phyloP scores from a whole-genome alignment of 23 tunicate species.

The Ciona savignyi region DNA sequence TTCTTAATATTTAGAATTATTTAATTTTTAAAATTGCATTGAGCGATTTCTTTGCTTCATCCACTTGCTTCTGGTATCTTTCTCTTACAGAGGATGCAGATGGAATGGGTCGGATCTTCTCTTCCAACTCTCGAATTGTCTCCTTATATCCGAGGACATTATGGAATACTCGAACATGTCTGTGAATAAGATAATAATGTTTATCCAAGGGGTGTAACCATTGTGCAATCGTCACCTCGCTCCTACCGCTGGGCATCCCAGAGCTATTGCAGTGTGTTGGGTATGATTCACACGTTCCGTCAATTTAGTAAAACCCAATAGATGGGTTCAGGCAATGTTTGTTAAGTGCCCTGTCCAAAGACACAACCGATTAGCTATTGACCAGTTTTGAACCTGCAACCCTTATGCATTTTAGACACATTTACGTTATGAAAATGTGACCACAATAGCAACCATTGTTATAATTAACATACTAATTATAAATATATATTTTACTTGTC shows the following conservation, averaged over 20 bases:
- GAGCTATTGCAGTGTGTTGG: too few species aligned
- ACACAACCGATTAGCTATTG: too few species aligned
- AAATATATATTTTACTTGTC: conserved; percentile 42
- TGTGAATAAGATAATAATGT: conserved; percentile 1
- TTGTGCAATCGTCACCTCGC: too few species aligned
- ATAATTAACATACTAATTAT: not conserved
- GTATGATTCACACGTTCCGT: too few species aligned
- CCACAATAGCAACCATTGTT: not conserved
- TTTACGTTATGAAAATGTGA: too few species aligned
- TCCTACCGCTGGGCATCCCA: too few species aligned
- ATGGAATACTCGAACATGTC: conserved; percentile 71
- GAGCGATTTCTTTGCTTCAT: conserved; percentile 34
- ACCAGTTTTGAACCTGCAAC: too few species aligned
- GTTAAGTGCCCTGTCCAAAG: too few species aligned
- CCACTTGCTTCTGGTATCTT: conserved; percentile 32
- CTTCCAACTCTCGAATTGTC: conserved; percentile 49
- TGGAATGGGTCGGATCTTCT: conserved; percentile 19
- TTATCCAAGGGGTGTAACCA: not conserved
- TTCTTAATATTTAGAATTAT: too few species aligned
- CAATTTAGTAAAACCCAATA: not conserved
- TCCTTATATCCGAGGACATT: conserved; percentile 82
- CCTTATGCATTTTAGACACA: too few species aligned
- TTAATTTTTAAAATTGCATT: conserved; percentile 10
- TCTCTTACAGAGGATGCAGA: conserved; percentile 41
- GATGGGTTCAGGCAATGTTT: too few species aligned